Evolutionary conservation across 2,113 vertebrate species (phyloP), one percentile per base, ranked within the genome.

Genomic region (Coreoperca whiteheadi): DNA sequence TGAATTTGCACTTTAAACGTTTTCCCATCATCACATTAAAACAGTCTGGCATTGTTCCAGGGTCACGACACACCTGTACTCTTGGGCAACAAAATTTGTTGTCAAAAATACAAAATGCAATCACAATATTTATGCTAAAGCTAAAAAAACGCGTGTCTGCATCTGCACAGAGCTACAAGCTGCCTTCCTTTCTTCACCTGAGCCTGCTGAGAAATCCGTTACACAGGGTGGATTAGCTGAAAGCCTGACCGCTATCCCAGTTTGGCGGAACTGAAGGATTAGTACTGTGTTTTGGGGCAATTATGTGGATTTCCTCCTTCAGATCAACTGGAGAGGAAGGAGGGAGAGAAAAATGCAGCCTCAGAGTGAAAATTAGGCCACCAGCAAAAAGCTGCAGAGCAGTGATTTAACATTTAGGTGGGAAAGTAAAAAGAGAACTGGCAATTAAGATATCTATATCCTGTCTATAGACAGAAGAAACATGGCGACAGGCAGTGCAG

Each of bases 251-350:
- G 48, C 82, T 80, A 63, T 61, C 90, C 76, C 81, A 23, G 65
- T 65, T 56, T 48, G 73, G 79, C 51, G 64, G 84, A 90, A 83
- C 77, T 76, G 70, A 90, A 83, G 88, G 87, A 91, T 94, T 91
- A 92, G 79, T 34, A 0, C 53, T 57, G 83, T 83, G 91, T 89
- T 93, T 91, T 88, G 87, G 88, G 85, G 86, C 84, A 94, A 91
- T 93, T 93, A 92, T 87, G 83, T 90, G 92, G 92, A 92, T 93
- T 93, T 92, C 79, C 87, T 88, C 32, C 77, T 77, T 87, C 74
- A 82, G 83, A 88, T 89, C 72, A 88, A 28, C 23, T 37, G 77
- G 32, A 61, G 50, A 76, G 46, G 39, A 63, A 34, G 39, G 65
- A 63, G 69, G 37, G 67, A 37, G 50, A 59, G 51, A 73, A 72